Percentiles rank a stretch among this genome's conserved stretches.
Conservation (phyloP, 2,113 vertebrate species). For the Oncorhynchus kisutch region DNA sequence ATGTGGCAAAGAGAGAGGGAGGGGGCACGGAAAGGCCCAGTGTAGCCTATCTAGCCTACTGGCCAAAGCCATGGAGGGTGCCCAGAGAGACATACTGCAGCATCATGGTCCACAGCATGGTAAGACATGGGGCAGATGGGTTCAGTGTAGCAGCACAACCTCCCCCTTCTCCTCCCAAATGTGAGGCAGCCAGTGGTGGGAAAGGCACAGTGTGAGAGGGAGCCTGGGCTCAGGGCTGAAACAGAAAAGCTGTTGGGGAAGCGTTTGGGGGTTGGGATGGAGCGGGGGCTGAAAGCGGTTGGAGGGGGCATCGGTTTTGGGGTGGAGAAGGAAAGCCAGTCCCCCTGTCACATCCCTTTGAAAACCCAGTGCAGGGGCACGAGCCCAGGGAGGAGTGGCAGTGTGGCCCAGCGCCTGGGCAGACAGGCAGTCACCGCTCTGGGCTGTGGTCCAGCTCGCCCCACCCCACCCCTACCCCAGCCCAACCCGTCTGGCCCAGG, state of each 20-base stretch:
- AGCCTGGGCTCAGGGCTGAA: constrained; percentile 63
- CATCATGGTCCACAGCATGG: constrained; percentile 80
- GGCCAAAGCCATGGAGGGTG: constrained; percentile 70
- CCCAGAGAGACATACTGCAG: constrained; percentile 76
- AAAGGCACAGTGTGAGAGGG: constrained; percentile 68
- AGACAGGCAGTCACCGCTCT: constrained; percentile 80
- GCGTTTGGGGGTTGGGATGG: constrained; percentile 44
- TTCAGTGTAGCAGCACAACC: constrained; percentile 77
- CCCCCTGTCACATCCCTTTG: constrained; percentile 73
- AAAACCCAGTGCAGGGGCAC: constrained; percentile 79
- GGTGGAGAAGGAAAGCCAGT: constrained; percentile 61
- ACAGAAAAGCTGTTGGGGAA: constrained; percentile 65
- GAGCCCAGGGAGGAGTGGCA: constrained; percentile 75
- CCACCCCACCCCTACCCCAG: constrained; percentile 60
- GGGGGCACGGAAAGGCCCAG: constrained; percentile 37
- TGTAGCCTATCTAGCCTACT: constrained; percentile 48
- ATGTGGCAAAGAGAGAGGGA: constrained; percentile 19
- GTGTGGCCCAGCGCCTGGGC: constrained; percentile 74
- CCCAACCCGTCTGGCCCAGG: constrained; percentile 71
- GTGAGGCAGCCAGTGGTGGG: constrained; percentile 71
- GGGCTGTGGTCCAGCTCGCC: constrained; percentile 73
- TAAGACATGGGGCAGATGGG: constrained; percentile 80
- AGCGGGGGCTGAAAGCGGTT: constrained; percentile 55
- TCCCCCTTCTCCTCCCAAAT: constrained; percentile 71
- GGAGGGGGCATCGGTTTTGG: constrained; percentile 47